Evolutionary conservation across 2,113 vertebrate genomes (phyloP).

Genomic region (Eulacestoma nigropectus): DNA sequence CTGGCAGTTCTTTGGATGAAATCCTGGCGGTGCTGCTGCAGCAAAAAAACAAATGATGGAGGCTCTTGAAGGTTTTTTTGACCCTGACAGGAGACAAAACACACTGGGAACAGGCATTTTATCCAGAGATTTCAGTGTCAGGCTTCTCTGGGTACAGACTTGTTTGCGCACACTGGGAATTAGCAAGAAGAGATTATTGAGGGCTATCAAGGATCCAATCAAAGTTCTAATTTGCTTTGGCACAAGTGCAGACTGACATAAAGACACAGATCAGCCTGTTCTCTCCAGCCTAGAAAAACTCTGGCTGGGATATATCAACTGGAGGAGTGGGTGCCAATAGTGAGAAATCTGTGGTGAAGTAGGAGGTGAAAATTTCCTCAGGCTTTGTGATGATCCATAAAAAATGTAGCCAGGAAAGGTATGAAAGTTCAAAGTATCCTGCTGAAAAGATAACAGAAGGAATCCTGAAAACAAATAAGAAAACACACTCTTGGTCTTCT

Average conservation of each 20-base stretch:
- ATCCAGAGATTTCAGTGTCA: not conserved
- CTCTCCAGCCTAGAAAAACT: not conserved
- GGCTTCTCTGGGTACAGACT: not conserved
- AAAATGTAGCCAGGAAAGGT: not conserved
- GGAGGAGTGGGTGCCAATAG: not conserved
- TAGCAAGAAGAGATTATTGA: not conserved
- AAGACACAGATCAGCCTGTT: not conserved
- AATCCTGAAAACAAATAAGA: not conserved
- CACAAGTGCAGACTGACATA: not conserved
- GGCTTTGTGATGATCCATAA: not conserved
- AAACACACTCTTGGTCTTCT: not conserved
- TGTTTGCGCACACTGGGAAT: not conserved
- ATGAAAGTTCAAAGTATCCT: not conserved
- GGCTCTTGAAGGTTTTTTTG: not conserved
- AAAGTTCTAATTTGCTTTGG: not conserved
- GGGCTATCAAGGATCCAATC: not conserved
- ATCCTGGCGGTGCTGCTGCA: not conserved
- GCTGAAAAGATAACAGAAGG: not conserved
- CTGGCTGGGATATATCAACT: not conserved
- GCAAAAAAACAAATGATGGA: not conserved
- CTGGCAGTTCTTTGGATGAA: not conserved
- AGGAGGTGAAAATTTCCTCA: not conserved
- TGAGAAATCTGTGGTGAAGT: not conserved
- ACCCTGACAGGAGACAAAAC: not conserved
- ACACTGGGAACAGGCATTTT: accelerated